Base-by-base conservation (phyloP, 1,140 invertebrate genomes). In the Melipona quadrifasciata region DNA sequence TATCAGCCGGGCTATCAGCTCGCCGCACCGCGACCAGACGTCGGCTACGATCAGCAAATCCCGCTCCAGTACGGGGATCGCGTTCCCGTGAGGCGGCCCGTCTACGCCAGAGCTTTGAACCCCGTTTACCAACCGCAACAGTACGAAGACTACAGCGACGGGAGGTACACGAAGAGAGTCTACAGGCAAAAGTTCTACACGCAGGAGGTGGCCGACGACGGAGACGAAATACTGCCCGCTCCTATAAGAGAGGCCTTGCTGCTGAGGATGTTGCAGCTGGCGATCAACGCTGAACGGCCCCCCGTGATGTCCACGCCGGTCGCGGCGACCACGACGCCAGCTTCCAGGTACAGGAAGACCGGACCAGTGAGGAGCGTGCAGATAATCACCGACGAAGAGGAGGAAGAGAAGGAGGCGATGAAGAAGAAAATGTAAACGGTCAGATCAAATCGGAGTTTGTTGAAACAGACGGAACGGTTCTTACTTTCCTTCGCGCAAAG, bases 201-300 rank as follows among this genome's bases (percentile, higher is more conserved):
- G 1, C 92, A 90, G 11, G 93, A 94, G 17, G 73, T 91, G 1
- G 61, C 80, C 1, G 93, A 94, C 1, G 94, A 95, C 0, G 91
- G 83, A 1, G 93, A 95, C n/a, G 96, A 97, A 86, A 96, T 96
- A 87, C 87, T 97, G 24, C 97, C 96, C 17, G 94, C 96, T 0
- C 96, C 96, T 53, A 96, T 97, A 16, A 93, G 96, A 64, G 97
- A 97, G 92, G 96, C 96, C 85, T 91, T 97, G 31, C 88, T 97
- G 11, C 87, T 97, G 73, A 96, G 96, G 87, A 97, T 97, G 96
- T 91, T 97, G 8, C 96, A 97, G 86, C 88, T 97, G 31, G 96
- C 96, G 0, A 97, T 97, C 75, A 96, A 96, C 89, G 95, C 96
- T 2, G 96, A 96, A 86, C 95, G 95, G 68, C 95, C 95, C 57